Conservation (phyloP, 2,113 vertebrate genomes). For the Pimephales promelas region DNA sequence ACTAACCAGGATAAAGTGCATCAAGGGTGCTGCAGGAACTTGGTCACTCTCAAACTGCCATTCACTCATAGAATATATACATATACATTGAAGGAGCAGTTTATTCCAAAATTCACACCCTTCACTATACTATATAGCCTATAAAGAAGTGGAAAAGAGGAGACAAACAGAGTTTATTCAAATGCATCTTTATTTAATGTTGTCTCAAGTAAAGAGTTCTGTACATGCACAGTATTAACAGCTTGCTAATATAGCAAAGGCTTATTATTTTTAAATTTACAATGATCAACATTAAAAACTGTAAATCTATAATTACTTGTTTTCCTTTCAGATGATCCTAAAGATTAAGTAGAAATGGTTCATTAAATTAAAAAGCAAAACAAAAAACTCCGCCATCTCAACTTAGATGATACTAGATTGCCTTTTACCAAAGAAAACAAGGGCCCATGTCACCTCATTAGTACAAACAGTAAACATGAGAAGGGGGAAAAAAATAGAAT, state of each 20-base stretch:
- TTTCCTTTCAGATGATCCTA: neutral
- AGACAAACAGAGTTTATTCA: neutral
- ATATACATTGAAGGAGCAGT: too few species aligned
- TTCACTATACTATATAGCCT: too few species aligned
- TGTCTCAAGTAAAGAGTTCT: neutral
- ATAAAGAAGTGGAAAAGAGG: neutral
- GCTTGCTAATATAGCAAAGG: constrained; percentile 62
- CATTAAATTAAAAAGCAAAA: neutral
- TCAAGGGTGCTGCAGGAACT: neutral
- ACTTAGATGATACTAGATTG: neutral
- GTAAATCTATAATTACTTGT: neutral
- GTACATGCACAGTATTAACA: constrained; percentile 6
- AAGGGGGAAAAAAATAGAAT: neutral
- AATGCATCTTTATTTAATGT: constrained; percentile 30
- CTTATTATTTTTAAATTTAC: constrained; percentile 17
- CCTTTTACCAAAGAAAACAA: neutral
- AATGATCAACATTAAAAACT: neutral
- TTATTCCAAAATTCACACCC: too few species aligned
- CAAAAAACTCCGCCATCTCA: neutral
- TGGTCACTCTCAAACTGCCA: neutral
- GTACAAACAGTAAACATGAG: neutral
- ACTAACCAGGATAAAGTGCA: neutral
- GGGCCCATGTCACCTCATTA: neutral
- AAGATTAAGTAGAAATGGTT: constrained; percentile 1
- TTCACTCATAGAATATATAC: neutral